A percentile compares a stretch with the other conserved stretches of the same genome.
Conservation (phyloP, 2,797 vertebrate genomes). For the Anas bahamensis region DNA sequence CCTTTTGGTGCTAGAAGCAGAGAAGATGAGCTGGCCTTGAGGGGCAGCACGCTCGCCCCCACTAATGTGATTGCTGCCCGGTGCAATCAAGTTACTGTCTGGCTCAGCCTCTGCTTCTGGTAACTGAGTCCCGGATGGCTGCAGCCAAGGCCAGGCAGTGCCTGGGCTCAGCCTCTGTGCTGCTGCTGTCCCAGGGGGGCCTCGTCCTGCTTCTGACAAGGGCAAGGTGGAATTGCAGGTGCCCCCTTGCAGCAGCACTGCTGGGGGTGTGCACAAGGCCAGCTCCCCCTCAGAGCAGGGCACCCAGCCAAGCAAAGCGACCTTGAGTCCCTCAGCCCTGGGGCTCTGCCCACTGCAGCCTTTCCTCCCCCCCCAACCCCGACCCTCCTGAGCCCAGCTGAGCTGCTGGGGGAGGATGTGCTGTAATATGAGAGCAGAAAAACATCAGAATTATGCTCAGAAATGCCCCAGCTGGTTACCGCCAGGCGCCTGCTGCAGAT, state of each 20-base stretch:
- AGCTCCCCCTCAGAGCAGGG: background rate
- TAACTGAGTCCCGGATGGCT: background rate
- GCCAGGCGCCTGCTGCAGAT: background rate
- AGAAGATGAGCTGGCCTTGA: background rate
- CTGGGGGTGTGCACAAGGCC: background rate
- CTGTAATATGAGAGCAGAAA: background rate
- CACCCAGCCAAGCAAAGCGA: background rate
- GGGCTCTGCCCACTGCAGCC: background rate
- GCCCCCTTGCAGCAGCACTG: background rate
- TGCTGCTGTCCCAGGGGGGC: background rate
- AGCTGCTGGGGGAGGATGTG: background rate
- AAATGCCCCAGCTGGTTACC: background rate
- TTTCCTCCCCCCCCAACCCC: background rate
- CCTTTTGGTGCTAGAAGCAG: background rate
- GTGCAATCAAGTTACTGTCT: background rate
- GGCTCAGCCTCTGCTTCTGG: background rate
- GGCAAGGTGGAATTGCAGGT: no score
- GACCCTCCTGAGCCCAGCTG: background rate
- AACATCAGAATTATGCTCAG: background rate
- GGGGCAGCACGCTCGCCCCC: background rate
- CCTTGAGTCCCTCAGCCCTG: background rate
- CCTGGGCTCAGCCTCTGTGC: background rate
- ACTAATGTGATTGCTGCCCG: background rate
- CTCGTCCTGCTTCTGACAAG: no score
- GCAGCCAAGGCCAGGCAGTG: background rate